Evolutionary conservation across 2,113 vertebrate genomes (phyloP).

Genomic region (Zingel zingel): DNA sequence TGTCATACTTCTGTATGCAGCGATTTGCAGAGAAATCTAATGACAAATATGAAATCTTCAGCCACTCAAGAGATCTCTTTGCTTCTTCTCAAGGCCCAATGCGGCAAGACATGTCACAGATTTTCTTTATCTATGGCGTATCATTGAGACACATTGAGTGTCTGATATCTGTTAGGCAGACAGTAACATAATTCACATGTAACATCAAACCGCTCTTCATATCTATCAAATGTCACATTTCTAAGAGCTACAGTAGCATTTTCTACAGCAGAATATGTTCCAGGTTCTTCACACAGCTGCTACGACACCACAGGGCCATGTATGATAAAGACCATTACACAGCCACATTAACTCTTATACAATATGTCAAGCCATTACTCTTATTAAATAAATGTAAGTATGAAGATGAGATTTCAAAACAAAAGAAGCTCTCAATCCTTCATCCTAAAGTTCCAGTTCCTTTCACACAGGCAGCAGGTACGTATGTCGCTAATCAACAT

Average conservation of each 20-base stretch:
- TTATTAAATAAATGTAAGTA: slow-evolving; percentile 51
- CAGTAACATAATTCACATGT: slow-evolving; percentile 47
- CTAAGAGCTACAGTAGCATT: slow-evolving; percentile 73
- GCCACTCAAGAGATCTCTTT: slow-evolving; percentile 16
- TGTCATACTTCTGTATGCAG: slow-evolving; percentile 1
- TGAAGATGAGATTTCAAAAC: slow-evolving; percentile 48
- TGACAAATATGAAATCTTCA: slow-evolving; percentile 16
- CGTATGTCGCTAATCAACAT: slow-evolving; percentile 37
- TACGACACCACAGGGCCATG: slow-evolving; percentile 58
- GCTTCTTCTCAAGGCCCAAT: neutral
- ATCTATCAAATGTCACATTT: slow-evolving; percentile 69
- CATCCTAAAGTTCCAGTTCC: slow-evolving; percentile 37
- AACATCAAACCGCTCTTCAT: slow-evolving; percentile 51
- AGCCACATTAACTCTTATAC: slow-evolving; percentile 48
- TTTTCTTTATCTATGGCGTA: slow-evolving; percentile 8
- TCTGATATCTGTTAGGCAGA: slow-evolving; percentile 50
- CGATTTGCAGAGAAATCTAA: slow-evolving; percentile 6
- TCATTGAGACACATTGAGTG: slow-evolving; percentile 20
- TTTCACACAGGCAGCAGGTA: slow-evolving; percentile 56
- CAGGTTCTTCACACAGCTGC: slow-evolving; percentile 67
- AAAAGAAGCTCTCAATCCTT: slow-evolving; percentile 48
- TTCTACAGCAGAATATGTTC: slow-evolving; percentile 71
- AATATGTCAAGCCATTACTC: slow-evolving; percentile 48
- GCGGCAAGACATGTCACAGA: neutral
- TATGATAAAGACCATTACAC: slow-evolving; percentile 55